Evolutionary conservation across 2,888 invertebrate genomes (phyloP), one percentile per base, ranked within the genome.

Genomic region (Apamea sordens): DNA sequence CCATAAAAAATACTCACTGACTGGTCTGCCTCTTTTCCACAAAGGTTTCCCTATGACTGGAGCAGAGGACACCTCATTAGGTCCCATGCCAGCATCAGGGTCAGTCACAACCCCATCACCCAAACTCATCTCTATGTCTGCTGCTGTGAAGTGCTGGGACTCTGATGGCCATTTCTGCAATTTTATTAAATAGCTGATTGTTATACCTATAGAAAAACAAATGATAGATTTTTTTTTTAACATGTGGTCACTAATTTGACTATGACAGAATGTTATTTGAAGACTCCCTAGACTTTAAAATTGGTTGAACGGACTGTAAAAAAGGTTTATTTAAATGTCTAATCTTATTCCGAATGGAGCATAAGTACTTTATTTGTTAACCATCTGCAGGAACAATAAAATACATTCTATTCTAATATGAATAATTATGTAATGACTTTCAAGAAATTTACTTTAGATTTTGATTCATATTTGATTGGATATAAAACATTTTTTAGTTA

Each of bases 151-250:
- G 69, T 94, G 92, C 28, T 92, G 91, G 21, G 91, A 75, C 50
- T 94, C 93, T 80, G 91, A 68, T n/a, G 93, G 87, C 94, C 94
- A 94, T 86, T 94, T 94, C 94, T 94, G 79, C 4, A 76, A 76
- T 21, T 7, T 18, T 21, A 32, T 44, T 65, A 56, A 44, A 13
- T 18, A 21, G 0, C 63, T 10, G n/a, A 36, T 36, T 36, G 15
- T 36, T 71, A 64, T 13, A 21, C 3, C 0, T 36, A 11, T 21
- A n/a, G 7, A n/a, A 61, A 71, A n/a, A n/a, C 18, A 71, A 32
- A 36, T 32, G 0, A 47, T 21, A 50, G 8, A 6, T 8, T 24
- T 47, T 47, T 47, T 47, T 47, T 47, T 13, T 15, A 47, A 41
- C 7, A 41, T 36, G 4, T 13, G 21, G 3, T 1, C 24, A 21